phyloP scores from a whole-genome alignment of 2,888 invertebrate genomes.

The Drosophila pseudotalamancana region DNA sequence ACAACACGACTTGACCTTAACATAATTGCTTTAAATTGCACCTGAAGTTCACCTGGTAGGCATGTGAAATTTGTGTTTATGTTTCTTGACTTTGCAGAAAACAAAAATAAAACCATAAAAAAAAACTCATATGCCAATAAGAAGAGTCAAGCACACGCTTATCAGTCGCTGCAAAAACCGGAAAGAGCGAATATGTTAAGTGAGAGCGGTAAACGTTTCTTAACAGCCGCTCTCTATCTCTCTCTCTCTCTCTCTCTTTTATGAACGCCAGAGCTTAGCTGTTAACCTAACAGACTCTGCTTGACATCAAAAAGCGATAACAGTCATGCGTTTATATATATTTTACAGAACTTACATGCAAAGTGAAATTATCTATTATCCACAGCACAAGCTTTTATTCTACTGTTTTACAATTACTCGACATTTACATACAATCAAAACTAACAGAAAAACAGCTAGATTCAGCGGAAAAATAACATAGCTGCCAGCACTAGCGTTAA shows the following conservation, averaged over 20 bases:
- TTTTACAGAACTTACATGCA: too few species aligned
- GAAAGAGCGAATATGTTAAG: slow-evolving; percentile 37
- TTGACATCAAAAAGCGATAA: neutral
- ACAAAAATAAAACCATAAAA: slow-evolving; percentile 7
- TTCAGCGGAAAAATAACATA: slow-evolving; percentile 20
- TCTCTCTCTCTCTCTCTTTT: slow-evolving; percentile 37
- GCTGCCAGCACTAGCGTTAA: slow-evolving; percentile 26
- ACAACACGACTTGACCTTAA: slow-evolving; percentile 55
- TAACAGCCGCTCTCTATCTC: slow-evolving; percentile 1
- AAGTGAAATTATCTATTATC: neutral
- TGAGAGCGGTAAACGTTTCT: too few species aligned
- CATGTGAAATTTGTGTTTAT: slow-evolving; percentile 50
- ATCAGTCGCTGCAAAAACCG: slow-evolving; percentile 66
- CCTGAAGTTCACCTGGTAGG: slow-evolving; percentile 51
- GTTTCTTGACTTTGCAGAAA: slow-evolving; percentile 20
- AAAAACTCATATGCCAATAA: slow-evolving; percentile 34
- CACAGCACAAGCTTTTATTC: neutral
- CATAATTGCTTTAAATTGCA: slow-evolving; percentile 55
- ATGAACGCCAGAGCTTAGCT: slow-evolving; percentile 17
- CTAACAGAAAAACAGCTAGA: neutral
- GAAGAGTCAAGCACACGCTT: slow-evolving; percentile 46
- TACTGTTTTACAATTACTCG: too few species aligned
- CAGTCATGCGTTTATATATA: neutral
- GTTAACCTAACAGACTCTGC: slow-evolving; percentile 10
- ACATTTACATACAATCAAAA: neutral